Evolutionary conservation across 2,797 vertebrate genomes (phyloP).

Genomic region (Varecia variegata): DNA sequence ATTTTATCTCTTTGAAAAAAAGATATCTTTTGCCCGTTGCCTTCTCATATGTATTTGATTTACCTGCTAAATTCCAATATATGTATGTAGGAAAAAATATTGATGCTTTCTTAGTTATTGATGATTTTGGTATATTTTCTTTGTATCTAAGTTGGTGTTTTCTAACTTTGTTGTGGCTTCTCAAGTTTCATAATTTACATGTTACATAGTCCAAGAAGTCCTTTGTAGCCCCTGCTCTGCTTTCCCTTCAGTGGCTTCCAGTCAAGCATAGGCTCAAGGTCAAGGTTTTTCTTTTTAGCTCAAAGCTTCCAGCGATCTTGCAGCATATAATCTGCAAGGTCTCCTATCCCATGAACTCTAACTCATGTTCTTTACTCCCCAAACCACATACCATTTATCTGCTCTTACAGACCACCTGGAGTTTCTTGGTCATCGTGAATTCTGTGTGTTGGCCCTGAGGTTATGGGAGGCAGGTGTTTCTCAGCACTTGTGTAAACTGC

Average conservation of each 20-base stretch:
- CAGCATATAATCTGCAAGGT: slow-evolving; percentile 36
- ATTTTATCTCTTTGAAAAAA: slow-evolving; percentile 73
- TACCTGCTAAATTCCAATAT: slow-evolving; percentile 74
- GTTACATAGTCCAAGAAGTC: background rate
- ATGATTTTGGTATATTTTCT: background rate
- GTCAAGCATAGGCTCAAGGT: background rate
- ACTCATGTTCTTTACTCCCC: background rate
- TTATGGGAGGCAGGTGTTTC: background rate
- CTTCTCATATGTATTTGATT: slow-evolving; percentile 72
- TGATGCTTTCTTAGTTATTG: background rate
- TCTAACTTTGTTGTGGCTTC: slow-evolving; percentile 21
- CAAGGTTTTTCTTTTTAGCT: slow-evolving; percentile 53
- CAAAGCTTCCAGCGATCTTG: slow-evolving; percentile 38
- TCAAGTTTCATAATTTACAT: background rate
- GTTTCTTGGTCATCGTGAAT: background rate
- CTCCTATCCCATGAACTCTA: slow-evolving; percentile 53
- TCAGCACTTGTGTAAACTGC: background rate
- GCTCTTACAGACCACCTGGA: slow-evolving; percentile 23
- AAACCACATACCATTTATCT: slow-evolving; percentile 36
- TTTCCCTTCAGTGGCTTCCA: slow-evolving; percentile 52
- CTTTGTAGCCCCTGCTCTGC: background rate
- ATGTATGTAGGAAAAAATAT: slow-evolving; percentile 66
- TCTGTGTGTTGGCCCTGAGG: background rate
- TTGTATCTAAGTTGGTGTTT: background rate
- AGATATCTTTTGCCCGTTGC: slow-evolving; percentile 72